Evolutionary conservation across 2,888 invertebrate species (phyloP), one percentile per base, ranked within the genome.

Genomic region (Pharmacophagus antenor): DNA sequence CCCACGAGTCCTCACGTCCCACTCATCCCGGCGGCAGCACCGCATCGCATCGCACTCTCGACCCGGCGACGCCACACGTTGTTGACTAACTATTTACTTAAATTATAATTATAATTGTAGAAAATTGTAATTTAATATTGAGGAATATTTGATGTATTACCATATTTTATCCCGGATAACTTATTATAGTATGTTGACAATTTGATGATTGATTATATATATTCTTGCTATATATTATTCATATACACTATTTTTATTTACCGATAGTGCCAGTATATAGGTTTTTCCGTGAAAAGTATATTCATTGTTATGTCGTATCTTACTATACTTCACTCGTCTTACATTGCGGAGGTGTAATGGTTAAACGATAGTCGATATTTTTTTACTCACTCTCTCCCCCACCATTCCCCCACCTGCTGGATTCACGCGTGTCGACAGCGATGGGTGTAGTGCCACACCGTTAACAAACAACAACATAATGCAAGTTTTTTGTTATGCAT

Each of bases 251-350:
- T 78, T 84, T 80, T 82, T 81, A 84, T 72, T 70, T 66, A 76
- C 79, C 75, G 73, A 81, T 81, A 80, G 74, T 82, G 77, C 72
- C 79, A 74, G 75, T 75, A 71, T 70, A 70, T 70, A 67, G 66
- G 67, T 70, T 67, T 65, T 71, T 67, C 74, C 72, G 70, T 68
- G 70, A 72, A 74, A 49, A 56, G 20, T 78, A 77, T 80, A 79
- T 79, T 76, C 73, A 84, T 84, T 88, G 86, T 88, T 88, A 86
- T 78, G 82, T 84, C 84, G 84, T 86, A 86, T 84, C 81, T 79
- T 80, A 76, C 81, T 76, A n/a, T n/a, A 79, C 77, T 75, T 81
- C 81, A 77, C 64, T 66, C 65, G 63, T 61, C 73, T 74, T 20
- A 74, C 62, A 53, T 53, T 63, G 66, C 60, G 56, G 31, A 37